phyloP scores from a whole-genome alignment of 2,888 invertebrate species.

The Phengaris arion region DNA sequence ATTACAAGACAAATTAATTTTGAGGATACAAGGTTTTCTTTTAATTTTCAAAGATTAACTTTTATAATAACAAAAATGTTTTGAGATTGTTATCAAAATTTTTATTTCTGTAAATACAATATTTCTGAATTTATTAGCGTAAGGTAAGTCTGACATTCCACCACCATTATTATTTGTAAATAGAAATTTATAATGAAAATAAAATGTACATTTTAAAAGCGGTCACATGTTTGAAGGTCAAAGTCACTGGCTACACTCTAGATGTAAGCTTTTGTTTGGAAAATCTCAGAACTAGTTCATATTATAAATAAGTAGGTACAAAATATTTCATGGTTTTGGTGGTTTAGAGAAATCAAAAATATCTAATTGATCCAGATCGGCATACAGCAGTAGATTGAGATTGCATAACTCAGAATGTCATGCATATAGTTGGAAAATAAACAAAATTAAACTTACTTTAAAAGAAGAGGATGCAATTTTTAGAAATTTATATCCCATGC shows the following conservation, averaged over 20 bases:
- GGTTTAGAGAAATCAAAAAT: neutral
- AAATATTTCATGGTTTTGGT: neutral
- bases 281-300: neutral
- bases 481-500: constrained; percentile 70
- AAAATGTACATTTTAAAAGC: constrained; percentile 34
- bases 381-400: constrained; percentile 26
- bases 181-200: neutral
- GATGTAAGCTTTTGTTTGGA: constrained; percentile 6
- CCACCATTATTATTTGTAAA: neutral
- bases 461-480: constrained; percentile 65
- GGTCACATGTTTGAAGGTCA: constrained; percentile 74
- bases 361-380: neutral
- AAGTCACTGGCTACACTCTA: constrained; percentile 35
- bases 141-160: neutral
- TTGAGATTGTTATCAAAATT: neutral
- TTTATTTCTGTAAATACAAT: neutral
- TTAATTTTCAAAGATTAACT: too few relatives aligned
- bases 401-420: constrained; percentile 39
- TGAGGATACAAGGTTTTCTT: neutral
- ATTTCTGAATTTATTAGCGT: neutral
- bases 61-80: neutral
- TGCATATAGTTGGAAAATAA: neutral
- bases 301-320: neutral
- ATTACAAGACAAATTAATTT: constrained; percentile 33
- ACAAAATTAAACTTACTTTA: constrained; percentile 56